phyloP scores from a whole-genome alignment of 2,888 invertebrate genomes.

The Microctonus aethiopoides region DNA sequence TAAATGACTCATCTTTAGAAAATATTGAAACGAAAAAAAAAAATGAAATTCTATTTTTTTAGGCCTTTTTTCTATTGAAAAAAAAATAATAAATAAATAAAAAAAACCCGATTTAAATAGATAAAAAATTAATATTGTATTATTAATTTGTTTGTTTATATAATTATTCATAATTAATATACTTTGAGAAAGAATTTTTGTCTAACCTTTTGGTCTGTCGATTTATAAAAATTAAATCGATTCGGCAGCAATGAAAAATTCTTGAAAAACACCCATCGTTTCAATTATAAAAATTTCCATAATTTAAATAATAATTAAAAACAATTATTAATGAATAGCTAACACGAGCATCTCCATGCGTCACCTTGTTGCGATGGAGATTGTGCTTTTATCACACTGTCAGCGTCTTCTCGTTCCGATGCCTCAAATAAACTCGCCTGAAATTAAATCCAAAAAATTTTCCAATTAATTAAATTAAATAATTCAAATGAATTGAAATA shows the following conservation, averaged over 20 bases:
- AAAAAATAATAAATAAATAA: background rate
- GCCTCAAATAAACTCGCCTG: conserved; percentile 61
- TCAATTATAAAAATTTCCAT: background rate
- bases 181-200: background rate
- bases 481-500: no score
- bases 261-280: background rate
- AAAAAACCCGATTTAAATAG: no score
- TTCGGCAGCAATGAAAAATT: background rate
- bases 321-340: conserved; percentile 37
- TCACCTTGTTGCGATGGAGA: conserved; percentile 58
- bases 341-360: conserved; percentile 60
- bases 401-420: conserved; percentile 57
- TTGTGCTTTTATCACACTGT: conserved; percentile 56
- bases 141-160: no score
- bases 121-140: no score
- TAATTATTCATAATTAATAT: no score
- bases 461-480: no score
- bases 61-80: background rate
- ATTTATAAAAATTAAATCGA: background rate
- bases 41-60: background rate
- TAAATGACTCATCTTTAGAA: background rate
- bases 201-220: background rate
- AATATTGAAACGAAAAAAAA: background rate
- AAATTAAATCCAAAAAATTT: no score
- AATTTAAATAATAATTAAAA: background rate